A percentile compares a stretch with the other conserved stretches of the same genome.
Conservation (phyloP, 2,113 vertebrate species). For the Coreoperca whiteheadi region DNA sequence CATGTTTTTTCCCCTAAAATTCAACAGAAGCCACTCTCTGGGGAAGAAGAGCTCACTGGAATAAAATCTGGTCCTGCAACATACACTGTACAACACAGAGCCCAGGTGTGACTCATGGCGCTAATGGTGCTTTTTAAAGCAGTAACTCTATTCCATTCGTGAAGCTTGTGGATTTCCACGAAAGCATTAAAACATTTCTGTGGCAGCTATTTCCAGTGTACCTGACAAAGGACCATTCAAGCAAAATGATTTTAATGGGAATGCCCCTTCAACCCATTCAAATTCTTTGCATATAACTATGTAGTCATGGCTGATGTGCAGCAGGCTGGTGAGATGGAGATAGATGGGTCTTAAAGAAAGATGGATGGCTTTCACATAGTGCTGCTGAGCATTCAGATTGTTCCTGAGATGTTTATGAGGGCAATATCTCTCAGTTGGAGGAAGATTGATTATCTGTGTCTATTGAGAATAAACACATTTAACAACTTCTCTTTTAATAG, state of each 20-base stretch:
- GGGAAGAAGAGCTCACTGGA: background rate
- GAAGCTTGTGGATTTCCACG: background rate
- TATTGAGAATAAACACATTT: conserved; percentile 61
- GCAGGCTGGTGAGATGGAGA: conserved; percentile 44
- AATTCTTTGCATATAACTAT: conserved; percentile 33
- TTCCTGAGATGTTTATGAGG: conserved; percentile 50
- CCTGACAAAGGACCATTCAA: conserved; percentile 20
- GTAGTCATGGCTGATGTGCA: conserved; percentile 24
- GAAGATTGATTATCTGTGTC: conserved; percentile 57
- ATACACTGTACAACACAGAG: too few relatives aligned
- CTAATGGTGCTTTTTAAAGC: background rate
- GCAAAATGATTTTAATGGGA: conserved; percentile 42
- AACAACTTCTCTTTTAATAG: conserved; percentile 50
- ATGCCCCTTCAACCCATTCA: conserved; percentile 18
- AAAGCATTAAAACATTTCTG: conserved; percentile 3
- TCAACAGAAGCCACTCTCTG: background rate
- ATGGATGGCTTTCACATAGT: conserved; percentile 51
- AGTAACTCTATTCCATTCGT: background rate
- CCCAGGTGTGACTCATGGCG: background rate
- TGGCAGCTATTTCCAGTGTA: conserved; percentile 6
- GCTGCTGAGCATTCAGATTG: conserved; percentile 44
- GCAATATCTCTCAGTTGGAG: conserved; percentile 48
- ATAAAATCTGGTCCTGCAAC: background rate
- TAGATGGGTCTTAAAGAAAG: conserved; percentile 54
- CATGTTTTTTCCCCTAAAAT: background rate